Evolutionary conservation across 2,113 vertebrate genomes (phyloP).

Genomic region (Fulmarus glacialis): DNA sequence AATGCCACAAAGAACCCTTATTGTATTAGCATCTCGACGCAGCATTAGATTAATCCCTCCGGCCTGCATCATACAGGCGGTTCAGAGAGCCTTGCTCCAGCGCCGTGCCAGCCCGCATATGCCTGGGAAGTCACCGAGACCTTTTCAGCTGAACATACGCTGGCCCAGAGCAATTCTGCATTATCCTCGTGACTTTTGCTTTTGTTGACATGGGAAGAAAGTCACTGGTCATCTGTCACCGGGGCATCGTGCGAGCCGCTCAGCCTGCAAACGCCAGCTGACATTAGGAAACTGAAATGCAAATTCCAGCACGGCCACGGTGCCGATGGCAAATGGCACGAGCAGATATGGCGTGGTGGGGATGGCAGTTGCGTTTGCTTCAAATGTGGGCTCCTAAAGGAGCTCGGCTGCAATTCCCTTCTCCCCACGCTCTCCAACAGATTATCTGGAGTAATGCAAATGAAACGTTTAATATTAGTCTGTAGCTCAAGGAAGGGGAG

Average conservation of each 20-base stretch:
- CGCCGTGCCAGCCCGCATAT: neutral
- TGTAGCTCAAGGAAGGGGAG: neutral
- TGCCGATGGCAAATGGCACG: fast-evolving
- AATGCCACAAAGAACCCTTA: conserved; percentile 48
- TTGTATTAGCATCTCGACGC: conserved; percentile 29
- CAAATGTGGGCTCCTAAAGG: neutral
- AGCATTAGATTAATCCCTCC: neutral
- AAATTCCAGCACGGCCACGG: neutral
- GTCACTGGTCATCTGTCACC: neutral
- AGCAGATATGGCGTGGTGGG: fast-evolving
- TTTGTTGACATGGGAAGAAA: neutral
- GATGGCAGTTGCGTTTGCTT: neutral
- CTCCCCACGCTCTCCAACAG: neutral
- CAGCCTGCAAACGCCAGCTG: neutral
- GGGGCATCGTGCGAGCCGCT: fast-evolving
- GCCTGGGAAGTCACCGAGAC: neutral
- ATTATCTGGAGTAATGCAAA: neutral
- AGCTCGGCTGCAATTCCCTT: neutral
- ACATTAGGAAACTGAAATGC: neutral
- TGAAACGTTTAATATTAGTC: neutral
- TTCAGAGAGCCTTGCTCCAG: neutral
- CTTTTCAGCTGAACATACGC: neutral
- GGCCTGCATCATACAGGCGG: neutral
- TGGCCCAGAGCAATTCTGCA: neutral
- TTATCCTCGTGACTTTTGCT: neutral